These are phyloP conservation scores for Amphiprion clarkii DNA, from an alignment of 2,797 vertebrate species.

Conservation along the genomic window DNA sequence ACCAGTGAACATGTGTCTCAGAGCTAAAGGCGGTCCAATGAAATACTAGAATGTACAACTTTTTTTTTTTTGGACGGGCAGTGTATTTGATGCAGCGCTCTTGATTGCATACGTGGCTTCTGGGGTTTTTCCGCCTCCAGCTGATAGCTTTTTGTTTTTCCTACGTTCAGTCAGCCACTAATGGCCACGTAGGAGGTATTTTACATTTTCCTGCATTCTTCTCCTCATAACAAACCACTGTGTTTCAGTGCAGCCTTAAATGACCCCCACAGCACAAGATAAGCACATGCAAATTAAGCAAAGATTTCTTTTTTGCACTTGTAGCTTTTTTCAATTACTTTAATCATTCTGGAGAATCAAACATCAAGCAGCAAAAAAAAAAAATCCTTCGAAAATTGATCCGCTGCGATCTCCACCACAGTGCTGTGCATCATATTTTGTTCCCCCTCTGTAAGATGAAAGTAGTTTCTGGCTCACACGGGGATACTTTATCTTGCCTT, in stretches of 20 bases:
- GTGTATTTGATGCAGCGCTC: background rate
- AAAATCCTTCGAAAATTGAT: slow-evolving; percentile 35
- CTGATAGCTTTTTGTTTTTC: slow-evolving; percentile 1
- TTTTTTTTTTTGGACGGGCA: too few relatives aligned
- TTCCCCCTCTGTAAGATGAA: slow-evolving; percentile 38
- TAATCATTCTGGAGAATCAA: slow-evolving; percentile 31
- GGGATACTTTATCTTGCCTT: slow-evolving; percentile 43
- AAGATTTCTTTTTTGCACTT: slow-evolving; percentile 12
- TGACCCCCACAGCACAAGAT: slow-evolving; percentile 2
- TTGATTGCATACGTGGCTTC: background rate
- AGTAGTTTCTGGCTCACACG: slow-evolving; percentile 21
- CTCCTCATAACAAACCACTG: background rate
- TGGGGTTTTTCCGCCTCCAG: background rate
- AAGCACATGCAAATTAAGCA: slow-evolving; percentile 28
- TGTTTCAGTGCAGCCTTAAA: slow-evolving; percentile 11
- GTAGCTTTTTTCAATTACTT: slow-evolving; percentile 23
- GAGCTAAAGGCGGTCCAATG: too few relatives aligned
- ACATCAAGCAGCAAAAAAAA: slow-evolving; percentile 11
- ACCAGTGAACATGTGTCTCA: too few relatives aligned
- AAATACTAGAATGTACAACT: too few relatives aligned
- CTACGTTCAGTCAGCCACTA: slow-evolving; percentile 17
- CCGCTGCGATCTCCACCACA: slow-evolving; percentile 13
- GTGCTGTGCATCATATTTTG: slow-evolving; percentile 40
- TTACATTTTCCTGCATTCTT: slow-evolving; percentile 1
- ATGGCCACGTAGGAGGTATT: slow-evolving; percentile 9